Conservation (phyloP, 1,140 invertebrate species). For the Protaetia brevitarsis region DNA sequence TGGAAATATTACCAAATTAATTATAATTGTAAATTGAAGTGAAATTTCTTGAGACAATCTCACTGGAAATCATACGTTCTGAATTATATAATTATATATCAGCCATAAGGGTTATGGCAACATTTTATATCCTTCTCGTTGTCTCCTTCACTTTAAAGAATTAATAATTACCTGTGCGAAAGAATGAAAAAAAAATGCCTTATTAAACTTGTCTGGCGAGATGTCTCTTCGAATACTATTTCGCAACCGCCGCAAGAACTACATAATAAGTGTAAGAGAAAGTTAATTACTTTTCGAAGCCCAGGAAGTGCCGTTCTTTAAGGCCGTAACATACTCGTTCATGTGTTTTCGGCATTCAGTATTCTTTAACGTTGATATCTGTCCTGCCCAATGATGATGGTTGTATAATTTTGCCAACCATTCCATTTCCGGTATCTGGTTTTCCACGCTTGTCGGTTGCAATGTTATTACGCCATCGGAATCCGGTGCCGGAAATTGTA, state of each 20-base stretch:
- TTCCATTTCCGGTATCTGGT: conserved; percentile 52
- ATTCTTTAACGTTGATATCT: conserved; percentile 47
- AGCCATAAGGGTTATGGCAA: too few relatives aligned
- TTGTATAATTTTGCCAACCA: conserved; percentile 64
- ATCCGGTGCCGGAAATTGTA: conserved; percentile 42
- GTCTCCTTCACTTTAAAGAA: too few relatives aligned
- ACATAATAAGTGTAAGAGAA: conserved; percentile 6
- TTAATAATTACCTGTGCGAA: too few relatives aligned
- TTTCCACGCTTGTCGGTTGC: conserved; percentile 16
- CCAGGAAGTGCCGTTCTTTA: conserved; percentile 61
- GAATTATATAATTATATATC: too few relatives aligned
- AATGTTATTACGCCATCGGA: conserved; percentile 27
- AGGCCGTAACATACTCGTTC: conserved; percentile 54
- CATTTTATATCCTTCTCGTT: too few relatives aligned
- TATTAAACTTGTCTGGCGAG: background rate
- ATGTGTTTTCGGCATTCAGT: conserved; percentile 57
- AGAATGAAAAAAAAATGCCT: background rate
- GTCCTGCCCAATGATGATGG: conserved; percentile 59
- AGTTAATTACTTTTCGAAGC: conserved; percentile 63
- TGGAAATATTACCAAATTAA: too few relatives aligned
- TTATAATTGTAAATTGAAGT: too few relatives aligned
- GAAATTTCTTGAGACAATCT: too few relatives aligned
- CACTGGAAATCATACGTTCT: too few relatives aligned
- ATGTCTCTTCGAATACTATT: background rate
- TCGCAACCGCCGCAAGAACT: background rate